phyloP scores from a whole-genome alignment of 2,113 vertebrate species.

The Platichthys flesus region DNA sequence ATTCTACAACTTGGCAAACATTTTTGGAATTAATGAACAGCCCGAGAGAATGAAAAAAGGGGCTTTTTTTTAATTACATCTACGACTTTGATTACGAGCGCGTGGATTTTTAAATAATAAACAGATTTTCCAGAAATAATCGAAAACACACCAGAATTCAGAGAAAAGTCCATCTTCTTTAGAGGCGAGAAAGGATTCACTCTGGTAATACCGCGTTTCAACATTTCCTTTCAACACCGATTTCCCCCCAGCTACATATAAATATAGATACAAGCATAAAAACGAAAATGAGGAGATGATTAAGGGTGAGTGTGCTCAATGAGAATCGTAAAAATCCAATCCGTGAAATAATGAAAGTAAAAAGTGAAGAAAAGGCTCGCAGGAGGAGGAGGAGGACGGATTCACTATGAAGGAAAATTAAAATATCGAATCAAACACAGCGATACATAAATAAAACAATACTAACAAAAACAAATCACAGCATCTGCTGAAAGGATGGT shows the following conservation, averaged over 20 bases:
- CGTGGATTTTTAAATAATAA: background rate
- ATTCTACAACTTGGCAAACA: slow-evolving; percentile 21
- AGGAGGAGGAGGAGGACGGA: slow-evolving; percentile 29
- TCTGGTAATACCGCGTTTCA: slow-evolving; percentile 1
- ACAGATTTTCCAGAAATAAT: background rate
- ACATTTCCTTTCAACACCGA: background rate
- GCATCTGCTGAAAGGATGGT: too few species aligned
- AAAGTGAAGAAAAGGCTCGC: background rate
- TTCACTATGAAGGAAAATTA: slow-evolving; percentile 3
- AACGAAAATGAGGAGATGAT: slow-evolving; percentile 24
- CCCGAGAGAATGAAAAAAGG: slow-evolving; percentile 4
- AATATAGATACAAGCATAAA: background rate
- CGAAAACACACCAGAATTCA: background rate
- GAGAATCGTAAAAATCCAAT: slow-evolving; percentile 7
- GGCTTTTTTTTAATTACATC: background rate
- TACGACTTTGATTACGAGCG: background rate
- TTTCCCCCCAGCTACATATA: background rate
- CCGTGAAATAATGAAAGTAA: background rate
- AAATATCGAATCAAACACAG: background rate
- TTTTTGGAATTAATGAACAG: slow-evolving; percentile 1
- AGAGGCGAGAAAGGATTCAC: background rate
- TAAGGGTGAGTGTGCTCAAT: slow-evolving; percentile 10
- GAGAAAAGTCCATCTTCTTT: background rate
- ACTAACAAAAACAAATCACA: background rate
- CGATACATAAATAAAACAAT: background rate